A percentile compares a stretch with the other conserved stretches of the same genome.
Evolutionary conservation across 2,888 invertebrate species (phyloP).

Genomic region (Thereva unica): DNA sequence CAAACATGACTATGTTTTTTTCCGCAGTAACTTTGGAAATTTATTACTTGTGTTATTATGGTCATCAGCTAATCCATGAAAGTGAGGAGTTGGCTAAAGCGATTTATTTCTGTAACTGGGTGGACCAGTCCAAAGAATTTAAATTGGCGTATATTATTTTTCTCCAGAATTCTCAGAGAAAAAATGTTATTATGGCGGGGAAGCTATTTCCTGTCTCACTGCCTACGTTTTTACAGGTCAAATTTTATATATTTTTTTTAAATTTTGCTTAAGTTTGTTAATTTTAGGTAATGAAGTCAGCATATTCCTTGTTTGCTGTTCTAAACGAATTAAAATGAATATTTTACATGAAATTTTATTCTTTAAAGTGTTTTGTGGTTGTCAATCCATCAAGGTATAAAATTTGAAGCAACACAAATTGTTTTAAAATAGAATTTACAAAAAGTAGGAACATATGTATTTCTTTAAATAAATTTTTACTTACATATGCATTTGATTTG

Average conservation of each 20-base stretch:
- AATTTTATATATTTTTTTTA: constrained; percentile 26
- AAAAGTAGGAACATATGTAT: too few species aligned
- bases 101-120: constrained; percentile 63
- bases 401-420: too few species aligned
- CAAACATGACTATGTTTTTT: constrained; percentile 49
- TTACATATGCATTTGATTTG: too few species aligned
- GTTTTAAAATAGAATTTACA: too few species aligned
- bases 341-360: too few species aligned
- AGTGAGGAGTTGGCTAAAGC: constrained; percentile 60
- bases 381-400: too few species aligned
- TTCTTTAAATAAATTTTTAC: too few species aligned
- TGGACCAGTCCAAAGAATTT: constrained; percentile 59
- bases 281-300: constrained; percentile 22
- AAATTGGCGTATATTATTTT: constrained; percentile 59
- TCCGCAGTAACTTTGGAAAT: constrained; percentile 62
- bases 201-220: constrained; percentile 61
- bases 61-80: constrained; percentile 60
- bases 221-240: constrained; percentile 62
- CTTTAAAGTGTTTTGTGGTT: too few species aligned
- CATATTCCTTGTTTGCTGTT: constrained; percentile 34
- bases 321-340: background rate
- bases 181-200: constrained; percentile 61
- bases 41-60: constrained; percentile 63
- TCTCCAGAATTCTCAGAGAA: constrained; percentile 61
- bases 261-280: background rate